Evolutionary conservation across 2,888 invertebrate species (phyloP).

Genomic region (Carpatolechia fugitivella): DNA sequence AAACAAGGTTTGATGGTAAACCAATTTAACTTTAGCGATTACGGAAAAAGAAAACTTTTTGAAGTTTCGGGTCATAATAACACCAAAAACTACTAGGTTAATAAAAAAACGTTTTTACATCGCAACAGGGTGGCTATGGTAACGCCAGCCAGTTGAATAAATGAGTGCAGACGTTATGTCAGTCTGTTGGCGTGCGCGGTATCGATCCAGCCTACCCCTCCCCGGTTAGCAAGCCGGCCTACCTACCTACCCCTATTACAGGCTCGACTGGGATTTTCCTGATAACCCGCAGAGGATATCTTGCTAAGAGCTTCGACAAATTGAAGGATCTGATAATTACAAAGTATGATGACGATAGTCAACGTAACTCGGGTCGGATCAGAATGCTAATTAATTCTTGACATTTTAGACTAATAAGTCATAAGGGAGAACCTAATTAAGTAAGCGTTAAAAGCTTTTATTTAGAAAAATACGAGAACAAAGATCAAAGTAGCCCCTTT

Average conservation of each 20-base stretch:
- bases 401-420: too few relatives aligned
- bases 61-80: too few relatives aligned
- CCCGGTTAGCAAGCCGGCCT: constrained; percentile 37
- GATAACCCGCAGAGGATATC: constrained; percentile 27
- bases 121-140: not conserved
- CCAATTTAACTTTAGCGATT: not conserved
- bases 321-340: too few relatives aligned
- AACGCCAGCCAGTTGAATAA: not conserved
- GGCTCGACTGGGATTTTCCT: constrained; percentile 46
- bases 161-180: constrained; percentile 31
- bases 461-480: not conserved
- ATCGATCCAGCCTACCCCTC: constrained; percentile 37
- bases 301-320: not conserved
- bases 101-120: not conserved
- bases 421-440: too few relatives aligned
- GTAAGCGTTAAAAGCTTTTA: not conserved
- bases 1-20: not conserved
- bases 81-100: not conserved
- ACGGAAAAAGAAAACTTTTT: not conserved
- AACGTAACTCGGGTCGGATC: too few relatives aligned
- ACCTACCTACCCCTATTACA: constrained; percentile 26
- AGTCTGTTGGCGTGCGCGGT: constrained; percentile 38
- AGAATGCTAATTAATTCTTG: too few relatives aligned
- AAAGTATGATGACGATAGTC: too few relatives aligned
- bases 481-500: not conserved